phyloP scores from a whole-genome alignment of 2,888 invertebrate genomes.

The Actias luna region DNA sequence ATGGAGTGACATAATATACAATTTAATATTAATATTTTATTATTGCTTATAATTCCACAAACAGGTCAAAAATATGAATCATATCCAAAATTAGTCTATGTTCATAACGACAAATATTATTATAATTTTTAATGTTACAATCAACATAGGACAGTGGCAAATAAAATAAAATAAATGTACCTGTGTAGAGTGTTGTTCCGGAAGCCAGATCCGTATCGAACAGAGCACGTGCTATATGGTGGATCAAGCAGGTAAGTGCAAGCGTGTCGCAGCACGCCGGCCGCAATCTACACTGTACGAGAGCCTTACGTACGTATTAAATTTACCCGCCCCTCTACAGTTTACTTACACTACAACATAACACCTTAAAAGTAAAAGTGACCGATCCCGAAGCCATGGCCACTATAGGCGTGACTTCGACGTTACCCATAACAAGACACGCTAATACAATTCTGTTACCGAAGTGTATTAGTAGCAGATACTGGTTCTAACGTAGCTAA shows the following conservation, averaged over 20 bases:
- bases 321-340: slow-evolving; percentile 59
- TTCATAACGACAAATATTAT: background rate
- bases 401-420: slow-evolving; percentile 54
- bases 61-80: background rate
- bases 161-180: slow-evolving; percentile 17
- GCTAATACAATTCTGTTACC: slow-evolving; percentile 45
- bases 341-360: slow-evolving; percentile 45
- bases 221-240: slow-evolving; percentile 41
- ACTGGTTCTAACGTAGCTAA: slow-evolving; percentile 38
- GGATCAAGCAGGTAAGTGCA: slow-evolving; percentile 43
- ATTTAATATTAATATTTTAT: background rate
- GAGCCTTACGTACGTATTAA: slow-evolving; percentile 42
- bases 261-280: slow-evolving; percentile 46
- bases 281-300: slow-evolving; percentile 49
- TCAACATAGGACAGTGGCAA: background rate
- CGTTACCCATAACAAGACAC: slow-evolving; percentile 34
- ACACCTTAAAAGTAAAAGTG: slow-evolving; percentile 75
- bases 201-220: slow-evolving; percentile 15
- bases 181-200: slow-evolving; percentile 11
- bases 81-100: background rate
- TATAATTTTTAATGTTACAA: background rate
- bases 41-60: background rate
- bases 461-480: slow-evolving; percentile 49
- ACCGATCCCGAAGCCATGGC: slow-evolving; percentile 69
- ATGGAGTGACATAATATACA: background rate